Evolutionary conservation across 2,797 vertebrate genomes (phyloP), one percentile per base, ranked within the genome.

Genomic region (Hemibagrus guttatus): DNA sequence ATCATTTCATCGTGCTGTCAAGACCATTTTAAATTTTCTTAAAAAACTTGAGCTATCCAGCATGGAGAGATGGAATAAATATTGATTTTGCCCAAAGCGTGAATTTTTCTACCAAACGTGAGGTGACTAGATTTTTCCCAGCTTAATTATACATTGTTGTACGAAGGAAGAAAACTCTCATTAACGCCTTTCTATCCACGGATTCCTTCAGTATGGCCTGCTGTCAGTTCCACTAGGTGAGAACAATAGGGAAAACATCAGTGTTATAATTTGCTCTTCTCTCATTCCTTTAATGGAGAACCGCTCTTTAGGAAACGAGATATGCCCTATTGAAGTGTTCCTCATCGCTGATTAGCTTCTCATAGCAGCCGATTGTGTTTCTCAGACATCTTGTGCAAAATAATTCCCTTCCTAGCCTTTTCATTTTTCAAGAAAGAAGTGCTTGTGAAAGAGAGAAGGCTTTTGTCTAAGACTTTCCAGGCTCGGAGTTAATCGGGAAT

Each of bases 241-340:
- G 69, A 82, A 88, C 86, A 88, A 88, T 90, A 68, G 56, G 59
- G 14, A 83, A 87, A 89, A 88, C 88, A 88, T 89, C 89, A 76
- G 58, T 76, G 78, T 90, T 86, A 66, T 88, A 88, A 90, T 90
- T 88, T 56, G 72, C 42, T 82, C 84, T 14, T 74, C 69, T 58
- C 59, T 28, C 49, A 19, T 75, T 82, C 68, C 19, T 2, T 87
- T 87, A 86, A 87, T 84, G 86, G 68, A 75, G 71, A 84, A 69
- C 76, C 71, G 76, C 81, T 87, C 87, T 89, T 90, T 90, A 86
- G 84, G 82, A 86, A 90, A 86, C 56, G 86, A 90, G 89, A 84
- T 88, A 82, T 78, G 68, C 74, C 83, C 86, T 81, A 90, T 81
- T 88, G 87, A 91, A 86, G 86, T 23, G 42, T 81, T 88, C 84